Conservation (phyloP, 1,140 invertebrate genomes). For the Leptopilina clavipes region DNA sequence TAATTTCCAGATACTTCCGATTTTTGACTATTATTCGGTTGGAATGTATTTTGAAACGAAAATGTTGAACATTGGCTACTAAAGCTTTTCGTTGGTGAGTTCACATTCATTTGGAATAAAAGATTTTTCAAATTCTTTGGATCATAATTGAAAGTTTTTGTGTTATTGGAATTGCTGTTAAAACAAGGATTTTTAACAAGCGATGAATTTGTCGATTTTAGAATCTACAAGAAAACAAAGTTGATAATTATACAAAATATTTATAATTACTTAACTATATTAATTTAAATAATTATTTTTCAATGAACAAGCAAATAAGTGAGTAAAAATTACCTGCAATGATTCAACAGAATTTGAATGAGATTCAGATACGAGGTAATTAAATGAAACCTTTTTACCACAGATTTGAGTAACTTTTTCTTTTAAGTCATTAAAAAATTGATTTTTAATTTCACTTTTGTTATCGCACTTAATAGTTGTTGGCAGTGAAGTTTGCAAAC, state of each 20-base stretch:
- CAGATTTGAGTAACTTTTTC: background rate
- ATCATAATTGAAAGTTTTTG: background rate
- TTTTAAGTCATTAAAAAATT: conserved; percentile 13
- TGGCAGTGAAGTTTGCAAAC: background rate
- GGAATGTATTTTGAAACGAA: conserved; percentile 11
- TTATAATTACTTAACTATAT: too few species aligned
- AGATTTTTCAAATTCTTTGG: background rate
- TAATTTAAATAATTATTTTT: too few species aligned
- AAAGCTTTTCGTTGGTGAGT: background rate
- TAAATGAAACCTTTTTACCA: background rate
- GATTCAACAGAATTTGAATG: background rate
- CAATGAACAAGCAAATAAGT: background rate
- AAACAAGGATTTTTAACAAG: background rate
- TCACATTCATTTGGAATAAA: background rate
- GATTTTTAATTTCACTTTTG: background rate
- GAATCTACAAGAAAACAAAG: background rate
- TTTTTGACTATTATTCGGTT: background rate
- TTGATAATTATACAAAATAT: background rate
- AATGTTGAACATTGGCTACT: background rate
- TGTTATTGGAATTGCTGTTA: background rate
- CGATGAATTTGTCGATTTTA: background rate
- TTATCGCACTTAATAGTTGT: background rate
- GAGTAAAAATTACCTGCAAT: background rate
- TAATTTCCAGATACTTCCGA: background rate
- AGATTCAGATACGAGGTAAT: background rate